Evolutionary conservation across 2,888 invertebrate genomes (phyloP).

Genomic region (Galerucella pusilla): DNA sequence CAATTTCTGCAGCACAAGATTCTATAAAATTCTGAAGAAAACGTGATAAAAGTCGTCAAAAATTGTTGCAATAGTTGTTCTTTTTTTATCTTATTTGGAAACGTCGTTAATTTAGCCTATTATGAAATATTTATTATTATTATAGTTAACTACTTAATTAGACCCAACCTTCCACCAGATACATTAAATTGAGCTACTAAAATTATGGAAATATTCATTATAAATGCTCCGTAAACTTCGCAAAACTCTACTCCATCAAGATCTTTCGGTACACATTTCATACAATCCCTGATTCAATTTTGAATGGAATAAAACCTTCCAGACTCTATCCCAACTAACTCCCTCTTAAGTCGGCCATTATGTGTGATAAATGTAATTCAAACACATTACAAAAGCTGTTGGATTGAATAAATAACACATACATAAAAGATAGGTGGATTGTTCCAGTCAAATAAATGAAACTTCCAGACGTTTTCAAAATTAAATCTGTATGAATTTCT

Average conservation of each 20-base stretch:
- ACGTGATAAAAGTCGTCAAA: not conserved
- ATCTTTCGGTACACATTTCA: slow-evolving; percentile 19
- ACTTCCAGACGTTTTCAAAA: too few relatives aligned
- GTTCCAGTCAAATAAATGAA: not conserved
- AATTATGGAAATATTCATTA: slow-evolving; percentile 22
- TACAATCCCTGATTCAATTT: not conserved
- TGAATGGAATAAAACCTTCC: not conserved
- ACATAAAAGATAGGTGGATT: not conserved
- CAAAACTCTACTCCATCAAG: not conserved
- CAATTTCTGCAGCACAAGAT: too few relatives aligned
- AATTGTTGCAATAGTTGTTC: too few relatives aligned
- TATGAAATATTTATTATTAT: too few relatives aligned
- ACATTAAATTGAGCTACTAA: not conserved
- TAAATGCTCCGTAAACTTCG: slow-evolving; percentile 9
- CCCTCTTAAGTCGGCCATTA: slow-evolving; percentile 3
- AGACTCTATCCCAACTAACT: not conserved
- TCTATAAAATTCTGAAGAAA: too few relatives aligned
- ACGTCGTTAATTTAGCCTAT: too few relatives aligned
- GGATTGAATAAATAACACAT: not conserved
- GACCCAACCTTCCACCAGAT: not conserved
- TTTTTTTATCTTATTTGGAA: too few relatives aligned
- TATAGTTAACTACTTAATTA: not conserved
- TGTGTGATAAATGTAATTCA: slow-evolving; percentile 5
- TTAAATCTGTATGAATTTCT: too few relatives aligned
- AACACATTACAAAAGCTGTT: not conserved